A percentile compares a stretch with the other conserved stretches of the same genome.
These are phyloP conservation scores for Aphidius gifuensis DNA, from an alignment of 1,140 invertebrate species.

Conservation along the genomic window DNA sequence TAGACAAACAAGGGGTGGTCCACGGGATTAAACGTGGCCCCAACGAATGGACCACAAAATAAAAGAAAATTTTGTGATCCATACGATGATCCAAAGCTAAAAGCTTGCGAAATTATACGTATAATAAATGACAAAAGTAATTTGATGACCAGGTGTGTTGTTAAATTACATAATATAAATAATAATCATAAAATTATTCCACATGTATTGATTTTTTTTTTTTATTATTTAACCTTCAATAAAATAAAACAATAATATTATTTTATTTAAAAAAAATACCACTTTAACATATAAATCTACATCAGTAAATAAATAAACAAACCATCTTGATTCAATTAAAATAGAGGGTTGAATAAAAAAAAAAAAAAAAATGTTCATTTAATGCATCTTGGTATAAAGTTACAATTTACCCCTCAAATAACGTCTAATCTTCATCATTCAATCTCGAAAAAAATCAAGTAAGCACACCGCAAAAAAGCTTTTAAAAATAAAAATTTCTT, in stretches of 20 bases:
- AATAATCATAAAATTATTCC: too few species aligned
- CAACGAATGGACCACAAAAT: constrained; percentile 23
- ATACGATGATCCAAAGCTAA: not conserved
- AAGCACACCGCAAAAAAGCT: constrained; percentile 4
- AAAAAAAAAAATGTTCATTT: constrained; percentile 15
- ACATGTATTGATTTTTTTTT: too few species aligned
- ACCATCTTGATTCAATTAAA: too few species aligned
- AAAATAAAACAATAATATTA: too few species aligned
- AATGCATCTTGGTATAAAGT: constrained; percentile 25
- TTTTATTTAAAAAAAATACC: too few species aligned
- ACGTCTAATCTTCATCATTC: constrained; percentile 20
- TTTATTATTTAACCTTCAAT: too few species aligned
- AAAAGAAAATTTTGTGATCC: constrained; percentile 15
- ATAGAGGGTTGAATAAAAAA: not conserved
- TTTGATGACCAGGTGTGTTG: constrained; percentile 14
- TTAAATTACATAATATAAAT: too few species aligned
- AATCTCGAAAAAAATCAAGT: constrained; percentile 11
- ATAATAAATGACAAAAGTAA: not conserved
- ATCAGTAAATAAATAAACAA: too few species aligned
- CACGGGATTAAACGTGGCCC: constrained; percentile 44
- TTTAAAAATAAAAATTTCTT: too few species aligned
- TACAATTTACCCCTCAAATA: constrained; percentile 21
- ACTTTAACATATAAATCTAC: too few species aligned
- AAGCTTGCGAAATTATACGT: constrained; percentile 13
- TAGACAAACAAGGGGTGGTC: constrained; percentile 42